These are phyloP conservation scores for Xylocampa areola DNA, from an alignment of 2,888 invertebrate species.

Conservation along the genomic window DNA sequence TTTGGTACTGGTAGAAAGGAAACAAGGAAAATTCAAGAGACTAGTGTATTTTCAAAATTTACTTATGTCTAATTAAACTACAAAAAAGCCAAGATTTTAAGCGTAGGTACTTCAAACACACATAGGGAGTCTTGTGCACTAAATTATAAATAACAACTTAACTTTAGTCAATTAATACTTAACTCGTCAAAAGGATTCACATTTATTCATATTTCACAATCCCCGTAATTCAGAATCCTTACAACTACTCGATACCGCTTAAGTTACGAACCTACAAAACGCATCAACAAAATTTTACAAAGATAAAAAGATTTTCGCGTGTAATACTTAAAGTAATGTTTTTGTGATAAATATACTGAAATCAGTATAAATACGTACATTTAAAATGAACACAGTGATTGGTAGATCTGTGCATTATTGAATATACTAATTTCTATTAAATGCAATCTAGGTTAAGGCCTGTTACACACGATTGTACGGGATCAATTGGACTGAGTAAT, in stretches of 20 bases:
- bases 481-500: constrained; percentile 26
- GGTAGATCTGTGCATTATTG: constrained; percentile 76
- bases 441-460: constrained; percentile 70
- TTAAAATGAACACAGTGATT: constrained; percentile 80
- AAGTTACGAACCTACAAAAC: constrained; percentile 14
- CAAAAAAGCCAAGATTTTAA: constrained; percentile 60
- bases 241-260: constrained; percentile 5
- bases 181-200: constrained; percentile 35
- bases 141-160: constrained; percentile 52
- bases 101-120: constrained; percentile 54
- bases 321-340: constrained; percentile 48
- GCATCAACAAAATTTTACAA: constrained; percentile 42
- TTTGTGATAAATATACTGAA: constrained; percentile 58
- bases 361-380: constrained; percentile 52
- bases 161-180: constrained; percentile 42
- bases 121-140: constrained; percentile 62
- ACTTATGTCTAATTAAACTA: constrained; percentile 61
- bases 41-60: constrained; percentile 71
- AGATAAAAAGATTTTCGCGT: constrained; percentile 40
- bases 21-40: constrained; percentile 55
- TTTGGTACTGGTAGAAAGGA: constrained; percentile 27
- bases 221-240: constrained; percentile 26
- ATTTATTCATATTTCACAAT: constrained; percentile 36
- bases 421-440: constrained; percentile 69
- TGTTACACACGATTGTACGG: constrained; percentile 45